Conservation (phyloP, 37 sponge, comb jelly and placozoan species). For the Hormiphora californensis region DNA sequence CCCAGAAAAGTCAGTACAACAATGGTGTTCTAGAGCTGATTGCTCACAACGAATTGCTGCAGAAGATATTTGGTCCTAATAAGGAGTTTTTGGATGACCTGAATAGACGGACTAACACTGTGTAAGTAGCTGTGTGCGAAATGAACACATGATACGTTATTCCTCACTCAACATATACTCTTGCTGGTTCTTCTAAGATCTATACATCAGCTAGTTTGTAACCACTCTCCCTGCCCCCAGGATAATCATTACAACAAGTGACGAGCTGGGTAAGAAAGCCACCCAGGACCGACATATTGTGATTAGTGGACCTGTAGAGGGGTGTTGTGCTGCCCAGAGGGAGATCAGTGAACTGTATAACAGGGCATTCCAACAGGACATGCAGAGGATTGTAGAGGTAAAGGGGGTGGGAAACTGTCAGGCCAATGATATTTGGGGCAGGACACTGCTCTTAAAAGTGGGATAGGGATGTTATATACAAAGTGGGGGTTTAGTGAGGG, state of each 20-base stretch:
- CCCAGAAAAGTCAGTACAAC: background rate
- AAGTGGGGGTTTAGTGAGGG: too few species aligned
- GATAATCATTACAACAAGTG: constrained; percentile 13
- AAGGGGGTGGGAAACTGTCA: too few species aligned
- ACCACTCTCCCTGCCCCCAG: too few species aligned
- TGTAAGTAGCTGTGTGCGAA: background rate
- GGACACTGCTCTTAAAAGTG: too few species aligned
- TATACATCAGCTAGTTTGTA: too few species aligned
- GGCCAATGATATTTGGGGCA: too few species aligned
- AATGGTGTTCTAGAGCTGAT: background rate
- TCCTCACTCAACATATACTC: too few species aligned
- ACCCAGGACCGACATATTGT: background rate
- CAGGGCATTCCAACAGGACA: background rate
- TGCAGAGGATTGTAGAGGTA: too few species aligned
- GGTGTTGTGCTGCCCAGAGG: constrained; percentile 35
- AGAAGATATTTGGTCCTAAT: constrained; percentile 26
- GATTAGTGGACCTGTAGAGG: background rate
- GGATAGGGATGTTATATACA: too few species aligned
- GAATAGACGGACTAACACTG: background rate
- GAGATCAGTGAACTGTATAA: constrained; percentile 41
- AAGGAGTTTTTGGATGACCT: background rate
- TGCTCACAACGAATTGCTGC: constrained; percentile 13
- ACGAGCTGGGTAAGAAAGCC: constrained; percentile 44
- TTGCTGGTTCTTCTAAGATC: background rate
- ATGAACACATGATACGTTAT: background rate